Evolutionary conservation across 2,888 invertebrate species (phyloP), one percentile per base, ranked within the genome.

Genomic region (Drepana falcataria): DNA sequence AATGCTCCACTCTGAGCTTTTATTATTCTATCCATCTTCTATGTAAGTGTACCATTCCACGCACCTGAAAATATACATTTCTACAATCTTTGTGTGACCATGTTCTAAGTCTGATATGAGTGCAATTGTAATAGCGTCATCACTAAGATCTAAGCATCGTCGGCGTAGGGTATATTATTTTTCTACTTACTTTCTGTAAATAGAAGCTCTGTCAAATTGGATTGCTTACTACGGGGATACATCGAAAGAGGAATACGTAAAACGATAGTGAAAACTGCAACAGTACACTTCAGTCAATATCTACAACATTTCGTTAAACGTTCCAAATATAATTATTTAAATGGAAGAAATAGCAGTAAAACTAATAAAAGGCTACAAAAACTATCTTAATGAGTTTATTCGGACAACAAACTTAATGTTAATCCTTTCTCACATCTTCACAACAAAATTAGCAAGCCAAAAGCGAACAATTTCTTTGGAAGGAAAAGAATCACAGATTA

Each of bases 1-100:
- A 55, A 63, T 44, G 53, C 57, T 55, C 49, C 21, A 52, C 7
- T 41, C 37, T 53, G 52, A 7, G 33, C 37, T 3, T 40, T 21
- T 47, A 35, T 37, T 33, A 37, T 53, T 47, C 48, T 54, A 51
- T 67, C 67, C 71, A 69, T 69, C 63, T 67, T 67, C 59, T 54
- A 56, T 56, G 63, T 55, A 71, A 60, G 65, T 66, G 62, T 81
- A 71, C 79, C 85, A 86, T 87, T 81, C 81, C 86, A 83, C 81
- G 66, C 77, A 85, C 81, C 87, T 87, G 79, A 44, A 85, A 82
- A 58, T 47, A 48, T 48, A 57, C 54, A 56, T 56, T 53, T 48
- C 33, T 2, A 51, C 34, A 34, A 21, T 33, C 35, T 21, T 21
- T 21, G 21, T 9, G 3, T 35, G 35, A 35, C 2, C 37, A 49